Percentiles rank a stretch among this genome's conserved stretches.
phyloP scores from a whole-genome alignment of 2,888 invertebrate species.

The Trachelus iudaicus region DNA sequence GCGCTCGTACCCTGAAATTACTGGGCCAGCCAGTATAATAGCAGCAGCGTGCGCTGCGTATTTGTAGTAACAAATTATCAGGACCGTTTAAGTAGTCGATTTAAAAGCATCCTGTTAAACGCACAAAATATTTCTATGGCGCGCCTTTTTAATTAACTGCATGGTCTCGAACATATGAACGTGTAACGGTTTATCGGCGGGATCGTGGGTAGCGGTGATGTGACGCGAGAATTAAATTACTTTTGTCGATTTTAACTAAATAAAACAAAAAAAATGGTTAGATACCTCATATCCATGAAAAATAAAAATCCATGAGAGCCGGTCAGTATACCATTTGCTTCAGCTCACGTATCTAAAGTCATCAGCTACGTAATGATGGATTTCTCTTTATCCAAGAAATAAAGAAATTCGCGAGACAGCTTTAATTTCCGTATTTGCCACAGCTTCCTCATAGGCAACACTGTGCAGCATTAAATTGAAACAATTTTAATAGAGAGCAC shows the following conservation, averaged over 20 bases:
- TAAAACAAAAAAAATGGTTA: neutral
- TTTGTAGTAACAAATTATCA: neutral
- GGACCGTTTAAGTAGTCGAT: constrained; percentile 10
- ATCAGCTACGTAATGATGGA: no score
- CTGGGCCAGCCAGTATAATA: neutral
- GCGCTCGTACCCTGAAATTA: neutral
- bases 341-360: neutral
- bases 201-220: neutral
- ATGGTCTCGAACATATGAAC: neutral
- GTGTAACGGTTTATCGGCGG: neutral
- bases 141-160: neutral
- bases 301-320: neutral
- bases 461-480: neutral
- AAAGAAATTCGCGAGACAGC: neutral
- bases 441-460: neutral
- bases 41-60: neutral
- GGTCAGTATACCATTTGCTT: neutral
- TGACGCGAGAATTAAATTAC: neutral
- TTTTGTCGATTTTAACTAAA: neutral
- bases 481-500: neutral
- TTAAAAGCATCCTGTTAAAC: neutral
- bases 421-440: neutral
- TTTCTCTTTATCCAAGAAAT: neutral
- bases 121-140: neutral
- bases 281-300: neutral